A percentile compares a stretch with the other conserved stretches of the same genome.
Evolutionary conservation across 1,140 invertebrate genomes (phyloP).

Genomic region (Chlorops oryzae): DNA sequence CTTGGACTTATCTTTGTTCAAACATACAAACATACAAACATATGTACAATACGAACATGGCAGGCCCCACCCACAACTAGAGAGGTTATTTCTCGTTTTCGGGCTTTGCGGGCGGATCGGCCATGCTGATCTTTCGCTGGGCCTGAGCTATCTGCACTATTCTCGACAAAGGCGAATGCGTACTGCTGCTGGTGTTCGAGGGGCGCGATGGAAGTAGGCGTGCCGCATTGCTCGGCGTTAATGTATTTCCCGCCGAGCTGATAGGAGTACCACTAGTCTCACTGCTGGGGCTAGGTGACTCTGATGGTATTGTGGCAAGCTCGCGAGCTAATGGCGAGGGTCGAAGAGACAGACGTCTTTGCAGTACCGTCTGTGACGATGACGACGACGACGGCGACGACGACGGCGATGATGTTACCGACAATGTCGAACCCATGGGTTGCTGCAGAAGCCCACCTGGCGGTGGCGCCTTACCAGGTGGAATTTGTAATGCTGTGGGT

Average conservation of each 20-base stretch:
- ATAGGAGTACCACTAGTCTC: constrained; percentile 6
- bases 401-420: constrained; percentile 12
- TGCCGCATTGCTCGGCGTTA: constrained; percentile 9
- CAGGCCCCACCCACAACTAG: no score
- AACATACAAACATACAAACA: no score
- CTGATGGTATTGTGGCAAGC: constrained; percentile 20
- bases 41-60: no score
- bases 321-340: constrained; percentile 42
- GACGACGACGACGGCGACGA: constrained; percentile 1
- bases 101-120: no score
- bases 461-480: constrained; percentile 40
- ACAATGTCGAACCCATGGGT: constrained; percentile 10
- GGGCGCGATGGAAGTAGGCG: constrained; percentile 23
- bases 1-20: no score
- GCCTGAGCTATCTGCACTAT: constrained; percentile 45
- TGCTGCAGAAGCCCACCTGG: constrained; percentile 22
- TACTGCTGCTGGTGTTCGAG: constrained; percentile 30
- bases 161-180: constrained; percentile 41
- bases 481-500: constrained; percentile 41
- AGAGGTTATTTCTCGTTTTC: no score
- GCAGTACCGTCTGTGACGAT: constrained; percentile 33
- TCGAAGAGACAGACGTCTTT: constrained; percentile 38
- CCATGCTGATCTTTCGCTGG: constrained; percentile 44
- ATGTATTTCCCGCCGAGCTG: not conserved
- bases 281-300: constrained; percentile 2